Evolutionary conservation across 1,140 invertebrate species (phyloP).

Genomic region (Metopolophium dirhodum): DNA sequence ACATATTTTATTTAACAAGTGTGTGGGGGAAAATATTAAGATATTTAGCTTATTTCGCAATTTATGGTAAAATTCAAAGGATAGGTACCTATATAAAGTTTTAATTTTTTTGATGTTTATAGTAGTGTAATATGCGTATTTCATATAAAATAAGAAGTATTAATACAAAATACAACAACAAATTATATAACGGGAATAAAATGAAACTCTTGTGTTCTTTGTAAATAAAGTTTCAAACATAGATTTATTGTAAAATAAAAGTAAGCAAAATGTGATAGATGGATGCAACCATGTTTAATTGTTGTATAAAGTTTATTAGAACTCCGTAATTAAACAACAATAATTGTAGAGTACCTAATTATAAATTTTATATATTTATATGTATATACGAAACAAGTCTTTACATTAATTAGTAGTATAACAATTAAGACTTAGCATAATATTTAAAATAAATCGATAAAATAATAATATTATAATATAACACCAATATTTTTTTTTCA

Average conservation of each 20-base stretch:
- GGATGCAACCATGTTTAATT: neutral
- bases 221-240: neutral
- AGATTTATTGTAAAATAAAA: neutral
- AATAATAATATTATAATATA: neutral
- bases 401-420: too few relatives aligned
- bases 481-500: too few relatives aligned
- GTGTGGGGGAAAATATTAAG: neutral
- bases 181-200: neutral
- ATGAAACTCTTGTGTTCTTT: neutral
- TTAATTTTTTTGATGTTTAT: neutral
- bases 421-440: too few relatives aligned
- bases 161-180: neutral
- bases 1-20: slow-evolving; percentile 1
- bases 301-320: neutral
- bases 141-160: neutral
- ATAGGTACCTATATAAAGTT: neutral
- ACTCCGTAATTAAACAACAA: neutral
- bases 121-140: neutral
- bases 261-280: neutral
- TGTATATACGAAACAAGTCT: too few relatives aligned
- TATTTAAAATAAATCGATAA: too few relatives aligned
- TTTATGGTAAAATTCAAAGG: neutral
- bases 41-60: neutral
- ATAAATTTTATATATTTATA: too few relatives aligned
- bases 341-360: too few relatives aligned